Evolutionary conservation across 2,113 vertebrate species (phyloP), one percentile per base, ranked within the genome.

Genomic region (Chloropsis hardwickii): DNA sequence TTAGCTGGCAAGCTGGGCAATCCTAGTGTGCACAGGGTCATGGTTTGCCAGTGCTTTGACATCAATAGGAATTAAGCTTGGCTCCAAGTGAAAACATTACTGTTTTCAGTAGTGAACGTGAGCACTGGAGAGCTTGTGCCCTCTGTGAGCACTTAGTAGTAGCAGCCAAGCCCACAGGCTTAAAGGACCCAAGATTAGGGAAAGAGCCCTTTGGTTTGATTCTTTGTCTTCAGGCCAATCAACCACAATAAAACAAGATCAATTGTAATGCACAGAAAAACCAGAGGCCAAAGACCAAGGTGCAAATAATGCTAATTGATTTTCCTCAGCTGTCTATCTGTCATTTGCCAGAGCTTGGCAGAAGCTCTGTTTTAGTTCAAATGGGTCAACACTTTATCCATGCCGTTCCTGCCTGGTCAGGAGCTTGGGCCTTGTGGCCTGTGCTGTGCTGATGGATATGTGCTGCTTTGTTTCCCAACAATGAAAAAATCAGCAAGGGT

Each of bases 31-130:
- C 71, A 87, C 35, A 50, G 9, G 33, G 73, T 71, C 61, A 71
- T 5, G 48, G 40, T 69, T 47, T 71, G 47, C 85, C 87, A 91
- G 51, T 78, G 50, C 74, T 91, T 65, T 65, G 77, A 90, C 77
- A 90, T 58, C 48, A 80, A 12, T 0, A 61, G 56, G 71, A 69
- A 35, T 22, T 82, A 54, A 81, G 58, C 45, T 42, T 80, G 56
- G 81, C 50, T 88, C 77, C 53, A 79, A 33, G 51, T 9, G 17
- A 29, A 81, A 45, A 77, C 22, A 20, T 73, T 60, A 74, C 83
- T 35, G 19, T 73, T 86, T 86, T 93, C 96, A 97, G 95, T 88
- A 86, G 93, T 70, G 81, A 93, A 64, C 58, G 50, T 39, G 11
- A 74, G 65, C 20, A 3, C 44, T 53, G 45, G 47, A 84, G 70